A percentile compares a stretch with the other conserved stretches of the same genome.
Evolutionary conservation across 2,113 vertebrate species (phyloP).

Genomic region (Pipra filicauda): DNA sequence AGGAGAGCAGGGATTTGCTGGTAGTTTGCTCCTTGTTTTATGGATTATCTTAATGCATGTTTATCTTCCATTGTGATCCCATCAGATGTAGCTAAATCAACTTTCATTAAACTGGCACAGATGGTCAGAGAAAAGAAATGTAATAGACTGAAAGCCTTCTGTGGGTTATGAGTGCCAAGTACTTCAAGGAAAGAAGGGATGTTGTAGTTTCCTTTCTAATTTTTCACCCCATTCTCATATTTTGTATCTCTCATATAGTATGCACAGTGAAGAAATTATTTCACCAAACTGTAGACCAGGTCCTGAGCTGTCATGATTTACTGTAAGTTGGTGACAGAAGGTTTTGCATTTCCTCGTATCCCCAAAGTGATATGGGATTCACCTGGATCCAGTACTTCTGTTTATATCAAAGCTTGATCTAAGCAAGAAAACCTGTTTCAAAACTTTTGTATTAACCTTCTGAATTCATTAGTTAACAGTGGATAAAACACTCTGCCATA

Average conservation of each 20-base stretch:
- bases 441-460: not conserved
- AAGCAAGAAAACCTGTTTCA: not conserved
- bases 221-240: not conserved
- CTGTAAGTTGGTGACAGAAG: not conserved
- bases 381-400: not conserved
- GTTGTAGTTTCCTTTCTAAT: not conserved
- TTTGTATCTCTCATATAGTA: not conserved
- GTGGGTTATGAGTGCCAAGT: not conserved
- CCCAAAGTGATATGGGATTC: not conserved
- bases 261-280: not conserved
- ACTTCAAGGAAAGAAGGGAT: not conserved
- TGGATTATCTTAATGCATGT: slow-evolving; percentile 42
- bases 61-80: not conserved
- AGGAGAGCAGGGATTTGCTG: slow-evolving; percentile 60
- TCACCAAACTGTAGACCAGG: not conserved
- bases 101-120: not conserved
- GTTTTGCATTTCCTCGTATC: not conserved
- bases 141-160: not conserved
- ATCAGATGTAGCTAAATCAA: not conserved
- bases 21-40: slow-evolving; percentile 59
- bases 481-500: not conserved
- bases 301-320: not conserved
- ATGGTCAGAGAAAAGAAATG: not conserved
- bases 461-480: not conserved
- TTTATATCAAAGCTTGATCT: not conserved